Conservation (phyloP, 2,113 vertebrate species). For the Oophaga pumilio region DNA sequence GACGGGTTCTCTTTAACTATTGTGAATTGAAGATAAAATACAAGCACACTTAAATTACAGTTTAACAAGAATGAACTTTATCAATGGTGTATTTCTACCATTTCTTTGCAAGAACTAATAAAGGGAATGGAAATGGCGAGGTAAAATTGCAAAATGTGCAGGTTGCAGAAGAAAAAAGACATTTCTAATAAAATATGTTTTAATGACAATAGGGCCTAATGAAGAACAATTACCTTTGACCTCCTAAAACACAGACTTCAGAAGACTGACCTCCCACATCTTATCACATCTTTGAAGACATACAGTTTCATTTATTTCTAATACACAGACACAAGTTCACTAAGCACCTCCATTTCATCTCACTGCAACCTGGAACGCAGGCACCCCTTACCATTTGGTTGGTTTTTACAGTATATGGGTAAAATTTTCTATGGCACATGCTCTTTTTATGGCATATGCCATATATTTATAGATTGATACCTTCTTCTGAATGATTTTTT, state of each 20-base stretch:
- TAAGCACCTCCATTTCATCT: background rate
- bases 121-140: slow-evolving; percentile 4
- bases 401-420: background rate
- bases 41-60: slow-evolving; percentile 49
- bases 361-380: background rate
- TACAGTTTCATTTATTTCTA: background rate
- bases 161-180: background rate
- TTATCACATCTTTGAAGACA: background rate
- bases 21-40: slow-evolving; percentile 17
- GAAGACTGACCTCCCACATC: slow-evolving; percentile 3
- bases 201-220: slow-evolving; percentile 6
- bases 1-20: background rate
- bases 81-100: slow-evolving; percentile 1
- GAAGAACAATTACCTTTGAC: slow-evolving; percentile 21
- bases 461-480: background rate
- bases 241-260: slow-evolving; percentile 22
- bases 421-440: background rate
- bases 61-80: slow-evolving; percentile 42
- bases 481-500: background rate
- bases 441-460: background rate
- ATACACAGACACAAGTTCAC: slow-evolving; percentile 13
- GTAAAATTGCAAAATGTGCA: slow-evolving; percentile 38
- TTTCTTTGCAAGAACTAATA: slow-evolving; percentile 13
- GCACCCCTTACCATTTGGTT: background rate
- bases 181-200: background rate